Evolutionary conservation across 2,113 vertebrate genomes (phyloP).

Genomic region (Arenaria interpres): DNA sequence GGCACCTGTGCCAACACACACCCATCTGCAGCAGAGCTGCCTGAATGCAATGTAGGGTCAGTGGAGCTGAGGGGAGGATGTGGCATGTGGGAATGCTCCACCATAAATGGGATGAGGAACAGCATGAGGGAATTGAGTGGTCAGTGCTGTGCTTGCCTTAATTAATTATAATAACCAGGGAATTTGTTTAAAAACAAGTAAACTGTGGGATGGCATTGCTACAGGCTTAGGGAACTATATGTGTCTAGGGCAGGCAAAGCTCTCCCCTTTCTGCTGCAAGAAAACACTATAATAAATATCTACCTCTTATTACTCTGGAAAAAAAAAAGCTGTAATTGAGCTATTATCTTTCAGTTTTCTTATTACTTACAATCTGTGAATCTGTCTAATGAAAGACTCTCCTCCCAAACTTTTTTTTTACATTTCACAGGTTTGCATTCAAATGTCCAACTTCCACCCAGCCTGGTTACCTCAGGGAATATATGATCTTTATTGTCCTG

Average conservation of each 20-base stretch:
- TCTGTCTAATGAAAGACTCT: background rate
- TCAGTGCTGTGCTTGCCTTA: background rate
- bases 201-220: background rate
- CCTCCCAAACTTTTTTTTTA: background rate
- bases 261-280: background rate
- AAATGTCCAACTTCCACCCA: background rate
- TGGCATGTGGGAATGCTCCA: rapidly evolving
- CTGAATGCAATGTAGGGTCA: background rate
- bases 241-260: background rate
- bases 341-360: background rate
- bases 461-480: background rate
- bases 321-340: background rate
- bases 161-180: background rate
- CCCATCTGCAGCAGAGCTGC: background rate
- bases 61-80: rapidly evolving
- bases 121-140: rapidly evolving
- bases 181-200: background rate
- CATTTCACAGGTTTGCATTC: background rate
- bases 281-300: background rate
- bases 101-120: background rate
- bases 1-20: background rate
- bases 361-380: background rate
- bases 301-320: background rate
- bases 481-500: background rate
- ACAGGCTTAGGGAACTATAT: background rate